A percentile compares a stretch with the other conserved stretches of the same genome.
Evolutionary conservation across 2,888 invertebrate species (phyloP).

Genomic region (Ceratothoa steindachneri): DNA sequence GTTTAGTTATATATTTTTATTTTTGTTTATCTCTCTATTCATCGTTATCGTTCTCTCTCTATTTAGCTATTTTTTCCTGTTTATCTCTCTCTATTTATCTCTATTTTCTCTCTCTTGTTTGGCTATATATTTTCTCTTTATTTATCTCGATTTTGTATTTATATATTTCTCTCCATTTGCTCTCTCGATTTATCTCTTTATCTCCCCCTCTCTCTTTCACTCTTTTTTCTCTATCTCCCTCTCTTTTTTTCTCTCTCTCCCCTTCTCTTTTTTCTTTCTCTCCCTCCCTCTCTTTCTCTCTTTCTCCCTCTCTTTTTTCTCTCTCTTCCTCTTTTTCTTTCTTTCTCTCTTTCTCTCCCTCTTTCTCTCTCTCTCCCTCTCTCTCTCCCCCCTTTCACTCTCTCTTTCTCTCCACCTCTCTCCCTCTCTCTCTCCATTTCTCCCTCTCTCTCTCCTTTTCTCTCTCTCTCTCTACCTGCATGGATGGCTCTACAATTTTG

Average conservation of each 20-base stretch:
- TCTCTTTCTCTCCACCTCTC: background rate
- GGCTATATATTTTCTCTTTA: too few relatives aligned
- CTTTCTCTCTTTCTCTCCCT: background rate
- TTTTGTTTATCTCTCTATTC: too few relatives aligned
- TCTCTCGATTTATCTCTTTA: background rate
- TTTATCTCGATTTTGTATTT: background rate
- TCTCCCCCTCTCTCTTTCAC: background rate
- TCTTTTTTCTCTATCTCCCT: background rate
- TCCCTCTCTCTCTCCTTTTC: too few relatives aligned
- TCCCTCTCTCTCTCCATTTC: conserved; percentile 1
- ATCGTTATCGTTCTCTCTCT: too few relatives aligned
- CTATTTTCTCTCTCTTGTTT: too few relatives aligned
- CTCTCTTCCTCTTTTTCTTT: background rate
- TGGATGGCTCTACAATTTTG: too few relatives aligned
- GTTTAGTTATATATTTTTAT: too few relatives aligned
- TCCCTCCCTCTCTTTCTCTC: background rate
- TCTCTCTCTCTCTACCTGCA: too few relatives aligned
- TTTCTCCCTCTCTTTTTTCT: too few relatives aligned
- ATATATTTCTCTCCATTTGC: background rate
- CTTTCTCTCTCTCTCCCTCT: background rate
- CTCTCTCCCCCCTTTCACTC: background rate
- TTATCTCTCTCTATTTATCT: too few relatives aligned
- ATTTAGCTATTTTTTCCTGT: too few relatives aligned
- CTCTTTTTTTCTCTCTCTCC: background rate
- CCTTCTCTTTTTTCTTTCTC: background rate